Conservation (phyloP, 2,113 vertebrate species). For the Myiozetetes cayanensis region DNA sequence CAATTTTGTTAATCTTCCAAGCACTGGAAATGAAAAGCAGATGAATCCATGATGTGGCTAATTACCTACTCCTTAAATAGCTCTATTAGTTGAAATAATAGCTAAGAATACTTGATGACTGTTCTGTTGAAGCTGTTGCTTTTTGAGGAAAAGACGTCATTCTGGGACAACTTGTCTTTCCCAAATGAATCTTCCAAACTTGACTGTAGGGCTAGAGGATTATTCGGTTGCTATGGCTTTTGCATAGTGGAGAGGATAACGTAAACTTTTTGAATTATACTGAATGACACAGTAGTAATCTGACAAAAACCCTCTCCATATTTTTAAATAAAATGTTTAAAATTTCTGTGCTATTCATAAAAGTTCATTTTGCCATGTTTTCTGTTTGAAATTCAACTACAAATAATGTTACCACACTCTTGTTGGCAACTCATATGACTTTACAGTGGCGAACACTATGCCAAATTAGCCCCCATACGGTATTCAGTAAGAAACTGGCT, state of each 20-base stretch:
- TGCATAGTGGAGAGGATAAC: not conserved
- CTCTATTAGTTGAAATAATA: constrained; percentile 31
- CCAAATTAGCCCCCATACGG: not conserved
- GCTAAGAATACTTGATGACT: not conserved
- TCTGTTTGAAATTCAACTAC: not conserved
- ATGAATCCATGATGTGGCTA: not conserved
- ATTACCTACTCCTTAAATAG: constrained; percentile 25
- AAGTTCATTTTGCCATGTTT: not conserved
- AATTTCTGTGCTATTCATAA: not conserved
- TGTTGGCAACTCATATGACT: not conserved
- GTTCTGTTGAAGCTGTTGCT: not conserved
- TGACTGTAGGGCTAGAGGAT: not conserved
- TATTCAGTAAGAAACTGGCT: not conserved
- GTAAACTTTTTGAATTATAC: not conserved
- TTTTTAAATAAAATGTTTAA: not conserved
- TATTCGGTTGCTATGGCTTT: not conserved
- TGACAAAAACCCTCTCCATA: not conserved
- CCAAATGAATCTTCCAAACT: not conserved
- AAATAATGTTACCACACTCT: not conserved
- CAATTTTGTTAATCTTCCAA: constrained; percentile 26
- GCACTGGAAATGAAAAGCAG: constrained; percentile 6
- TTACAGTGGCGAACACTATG: not conserved
- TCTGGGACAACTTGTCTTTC: not conserved
- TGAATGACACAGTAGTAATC: not conserved
- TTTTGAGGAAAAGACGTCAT: not conserved